Conservation (phyloP, 2,888 invertebrate species). For the Branchipolynoe longqiensis region DNA sequence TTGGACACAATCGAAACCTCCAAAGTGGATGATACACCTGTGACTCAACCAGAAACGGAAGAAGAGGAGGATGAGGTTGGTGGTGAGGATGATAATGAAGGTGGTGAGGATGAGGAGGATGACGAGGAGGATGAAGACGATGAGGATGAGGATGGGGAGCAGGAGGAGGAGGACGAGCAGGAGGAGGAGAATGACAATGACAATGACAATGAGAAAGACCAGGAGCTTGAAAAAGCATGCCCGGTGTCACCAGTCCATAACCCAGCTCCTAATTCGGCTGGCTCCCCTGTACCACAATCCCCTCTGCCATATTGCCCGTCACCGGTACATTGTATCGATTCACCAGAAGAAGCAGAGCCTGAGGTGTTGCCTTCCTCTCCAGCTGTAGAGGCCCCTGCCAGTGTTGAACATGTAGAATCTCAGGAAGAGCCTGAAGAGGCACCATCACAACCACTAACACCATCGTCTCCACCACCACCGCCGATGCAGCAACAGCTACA, state of each 20-base stretch:
- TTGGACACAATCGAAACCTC: neutral
- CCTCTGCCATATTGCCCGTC: slow-evolving; percentile 21
- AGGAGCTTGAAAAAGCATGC: neutral
- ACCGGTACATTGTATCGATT: neutral
- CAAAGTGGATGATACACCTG: neutral
- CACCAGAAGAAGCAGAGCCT: neutral
- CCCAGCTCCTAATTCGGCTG: slow-evolving; percentile 1
- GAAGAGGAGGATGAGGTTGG: slow-evolving; percentile 11
- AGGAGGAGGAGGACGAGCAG: neutral
- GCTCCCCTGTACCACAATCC: slow-evolving; percentile 18
- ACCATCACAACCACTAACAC: neutral
- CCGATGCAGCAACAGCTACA: neutral
- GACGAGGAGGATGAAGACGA: slow-evolving; percentile 19
- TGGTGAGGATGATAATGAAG: slow-evolving; percentile 1
- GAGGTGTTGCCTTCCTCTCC: neutral
- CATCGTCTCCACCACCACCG: neutral
- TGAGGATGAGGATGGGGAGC: neutral
- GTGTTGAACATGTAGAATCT: neutral
- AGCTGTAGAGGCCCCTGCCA: too few species aligned
- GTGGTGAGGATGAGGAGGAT: neutral
- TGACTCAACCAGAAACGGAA: neutral
- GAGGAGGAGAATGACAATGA: neutral
- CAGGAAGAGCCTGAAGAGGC: neutral
- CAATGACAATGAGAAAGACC: neutral
- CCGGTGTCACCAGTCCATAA: neutral